These are phyloP conservation scores for Lithobates sylvaticus DNA, from an alignment of 2,797 vertebrate species.

Conservation along the genomic window DNA sequence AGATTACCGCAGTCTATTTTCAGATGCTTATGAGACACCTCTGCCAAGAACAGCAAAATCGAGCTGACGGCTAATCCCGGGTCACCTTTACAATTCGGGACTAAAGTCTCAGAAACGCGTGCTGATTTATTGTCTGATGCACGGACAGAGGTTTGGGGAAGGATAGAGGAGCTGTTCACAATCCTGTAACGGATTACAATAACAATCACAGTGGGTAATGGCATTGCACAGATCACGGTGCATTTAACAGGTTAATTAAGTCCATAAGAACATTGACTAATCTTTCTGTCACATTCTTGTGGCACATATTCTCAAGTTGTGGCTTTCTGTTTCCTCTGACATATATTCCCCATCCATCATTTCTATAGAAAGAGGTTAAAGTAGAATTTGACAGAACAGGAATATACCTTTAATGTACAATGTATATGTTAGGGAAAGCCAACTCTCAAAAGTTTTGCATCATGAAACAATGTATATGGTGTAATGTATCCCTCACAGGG, in stretches of 20 bases:
- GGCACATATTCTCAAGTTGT: not conserved
- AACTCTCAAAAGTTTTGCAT: no score
- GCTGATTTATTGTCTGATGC: conserved; percentile 16
- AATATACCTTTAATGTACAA: not conserved
- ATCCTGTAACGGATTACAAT: not conserved
- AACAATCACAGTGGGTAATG: not conserved
- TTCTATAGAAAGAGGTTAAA: conserved; percentile 5
- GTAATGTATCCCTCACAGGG: no score
- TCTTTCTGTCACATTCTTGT: conserved; percentile 1
- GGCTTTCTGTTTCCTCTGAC: not conserved
- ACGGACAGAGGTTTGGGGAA: conserved; percentile 1
- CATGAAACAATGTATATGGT: no score
- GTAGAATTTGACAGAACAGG: not conserved
- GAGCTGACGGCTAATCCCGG: conserved; percentile 55
- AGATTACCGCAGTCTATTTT: conserved; percentile 59
- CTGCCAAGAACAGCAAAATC: conserved; percentile 59
- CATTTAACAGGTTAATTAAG: conserved; percentile 21
- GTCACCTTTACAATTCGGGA: conserved; percentile 54
- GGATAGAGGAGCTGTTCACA: not conserved
- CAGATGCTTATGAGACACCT: conserved; percentile 52
- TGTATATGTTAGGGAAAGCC: not conserved
- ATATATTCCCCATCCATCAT: not conserved
- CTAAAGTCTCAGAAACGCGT: conserved; percentile 7
- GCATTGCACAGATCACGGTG: not conserved
- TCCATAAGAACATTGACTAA: not conserved